phyloP scores from a whole-genome alignment of 1,140 invertebrate species.

The Dendroctonus ponderosae region DNA sequence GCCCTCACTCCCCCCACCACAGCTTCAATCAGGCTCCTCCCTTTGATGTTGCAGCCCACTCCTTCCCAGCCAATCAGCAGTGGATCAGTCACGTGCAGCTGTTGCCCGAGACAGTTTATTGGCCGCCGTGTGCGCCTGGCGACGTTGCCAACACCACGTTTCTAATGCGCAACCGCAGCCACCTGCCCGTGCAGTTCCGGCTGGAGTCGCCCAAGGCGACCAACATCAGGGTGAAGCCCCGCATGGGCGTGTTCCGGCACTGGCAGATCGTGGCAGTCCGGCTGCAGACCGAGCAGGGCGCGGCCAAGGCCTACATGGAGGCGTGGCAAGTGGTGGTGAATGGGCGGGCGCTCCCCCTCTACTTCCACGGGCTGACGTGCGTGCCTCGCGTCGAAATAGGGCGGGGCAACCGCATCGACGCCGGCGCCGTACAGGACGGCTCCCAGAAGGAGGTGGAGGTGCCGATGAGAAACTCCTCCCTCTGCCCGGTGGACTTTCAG shows the following conservation, averaged over 20 bases:
- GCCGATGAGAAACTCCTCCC: conserved; percentile 17
- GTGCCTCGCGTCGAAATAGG: conserved; percentile 20
- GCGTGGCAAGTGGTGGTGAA: conserved; percentile 38
- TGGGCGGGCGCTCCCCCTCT: conserved; percentile 26
- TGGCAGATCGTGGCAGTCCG: conserved; percentile 34
- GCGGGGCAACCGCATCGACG: conserved; percentile 22
- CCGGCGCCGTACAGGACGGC: conserved; percentile 21
- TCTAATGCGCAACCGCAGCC: conserved; percentile 33
- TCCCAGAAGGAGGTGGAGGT: conserved; percentile 7
- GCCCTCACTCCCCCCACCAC: too few relatives aligned
- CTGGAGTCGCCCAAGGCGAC: conserved; percentile 39
- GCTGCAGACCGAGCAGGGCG: conserved; percentile 21
- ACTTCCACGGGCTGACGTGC: conserved; percentile 31
- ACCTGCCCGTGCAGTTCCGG: conserved; percentile 40
- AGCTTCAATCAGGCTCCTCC: too few relatives aligned
- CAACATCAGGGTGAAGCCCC: conserved; percentile 36
- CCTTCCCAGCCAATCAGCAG: conserved; percentile 37
- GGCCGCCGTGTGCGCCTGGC: conserved; percentile 34
- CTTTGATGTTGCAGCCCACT: conserved; percentile 32
- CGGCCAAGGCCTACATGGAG: conserved; percentile 33
- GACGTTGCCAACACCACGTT: conserved; percentile 32
- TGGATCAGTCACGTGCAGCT: conserved; percentile 40
- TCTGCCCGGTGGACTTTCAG: neutral
- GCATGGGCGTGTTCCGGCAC: conserved; percentile 35
- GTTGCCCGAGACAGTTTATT: conserved; percentile 33